Percentiles rank a stretch among this genome's conserved stretches.
These are phyloP conservation scores for Patella ulyssiponensis DNA, from an alignment of 2,888 invertebrate genomes.

Conservation along the genomic window DNA sequence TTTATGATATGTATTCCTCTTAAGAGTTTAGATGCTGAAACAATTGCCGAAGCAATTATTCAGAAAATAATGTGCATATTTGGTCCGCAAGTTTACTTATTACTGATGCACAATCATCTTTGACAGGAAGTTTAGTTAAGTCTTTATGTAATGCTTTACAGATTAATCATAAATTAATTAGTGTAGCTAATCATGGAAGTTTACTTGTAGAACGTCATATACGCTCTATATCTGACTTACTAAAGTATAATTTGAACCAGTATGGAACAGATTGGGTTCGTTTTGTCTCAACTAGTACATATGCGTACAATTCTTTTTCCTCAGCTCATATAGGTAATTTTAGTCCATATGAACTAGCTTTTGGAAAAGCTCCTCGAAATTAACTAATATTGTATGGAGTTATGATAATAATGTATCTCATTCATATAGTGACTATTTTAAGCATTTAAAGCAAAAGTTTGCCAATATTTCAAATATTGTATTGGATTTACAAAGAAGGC, in stretches of 20 bases:
- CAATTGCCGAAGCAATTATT: too few relatives aligned
- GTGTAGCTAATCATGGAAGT: too few relatives aligned
- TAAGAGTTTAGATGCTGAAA: too few relatives aligned
- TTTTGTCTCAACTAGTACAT: background rate
- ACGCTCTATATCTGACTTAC: background rate
- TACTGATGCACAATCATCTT: too few relatives aligned
- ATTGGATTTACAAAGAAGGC: constrained; percentile 1
- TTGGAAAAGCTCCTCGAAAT: background rate
- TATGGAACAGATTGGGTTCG: background rate
- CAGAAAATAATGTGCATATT: too few relatives aligned
- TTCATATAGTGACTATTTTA: constrained; percentile 1
- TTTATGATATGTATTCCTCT: background rate
- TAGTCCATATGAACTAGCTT: background rate
- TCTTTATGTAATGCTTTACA: too few relatives aligned
- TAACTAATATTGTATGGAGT: background rate
- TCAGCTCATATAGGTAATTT: background rate
- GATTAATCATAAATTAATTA: too few relatives aligned
- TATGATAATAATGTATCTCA: background rate
- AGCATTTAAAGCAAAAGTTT: background rate
- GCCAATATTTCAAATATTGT: background rate
- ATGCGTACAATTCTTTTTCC: background rate
- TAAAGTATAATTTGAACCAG: background rate
- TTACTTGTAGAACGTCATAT: too few relatives aligned
- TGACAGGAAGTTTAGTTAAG: too few relatives aligned
- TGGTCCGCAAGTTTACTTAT: too few relatives aligned